Percentiles rank a stretch among this genome's conserved stretches.
These are phyloP conservation scores for Heteronetta atricapilla DNA, from an alignment of 2,113 vertebrate species.

Conservation along the genomic window DNA sequence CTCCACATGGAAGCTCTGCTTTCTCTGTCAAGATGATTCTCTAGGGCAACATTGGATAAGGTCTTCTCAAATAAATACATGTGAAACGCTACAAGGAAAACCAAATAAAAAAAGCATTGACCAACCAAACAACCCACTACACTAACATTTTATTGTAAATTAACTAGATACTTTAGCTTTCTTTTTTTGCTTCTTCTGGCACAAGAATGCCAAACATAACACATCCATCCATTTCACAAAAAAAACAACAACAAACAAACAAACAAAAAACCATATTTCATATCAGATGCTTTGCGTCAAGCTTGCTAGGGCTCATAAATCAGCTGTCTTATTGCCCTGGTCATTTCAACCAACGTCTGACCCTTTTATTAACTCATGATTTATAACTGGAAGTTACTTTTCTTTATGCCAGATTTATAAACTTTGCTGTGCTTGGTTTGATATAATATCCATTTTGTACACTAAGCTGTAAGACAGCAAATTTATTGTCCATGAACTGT, in stretches of 20 bases:
- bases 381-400: slow-evolving; percentile 65
- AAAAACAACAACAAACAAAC: too few relatives aligned
- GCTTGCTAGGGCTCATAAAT: slow-evolving; percentile 60
- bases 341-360: slow-evolving; percentile 60
- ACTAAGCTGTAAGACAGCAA: slow-evolving; percentile 64
- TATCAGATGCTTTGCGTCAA: slow-evolving; percentile 43
- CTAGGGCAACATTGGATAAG: neutral
- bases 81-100: neutral
- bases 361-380: slow-evolving; percentile 70
- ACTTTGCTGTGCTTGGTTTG: slow-evolving; percentile 68
- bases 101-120: neutral
- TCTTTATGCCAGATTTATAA: slow-evolving; percentile 72
- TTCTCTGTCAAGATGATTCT: slow-evolving; percentile 28
- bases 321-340: slow-evolving; percentile 55
- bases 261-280: slow-evolving; percentile 15
- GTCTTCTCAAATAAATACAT: slow-evolving; percentile 19
- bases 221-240: slow-evolving; percentile 44
- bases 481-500: slow-evolving; percentile 78
- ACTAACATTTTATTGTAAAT: neutral
- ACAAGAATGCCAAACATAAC: neutral
- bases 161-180: neutral
- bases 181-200: neutral
- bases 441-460: slow-evolving; percentile 67
- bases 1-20: slow-evolving; percentile 28
- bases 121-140: neutral